Base-by-base conservation (phyloP, 2,888 invertebrate genomes). In the Drosophila paranaensis region DNA sequence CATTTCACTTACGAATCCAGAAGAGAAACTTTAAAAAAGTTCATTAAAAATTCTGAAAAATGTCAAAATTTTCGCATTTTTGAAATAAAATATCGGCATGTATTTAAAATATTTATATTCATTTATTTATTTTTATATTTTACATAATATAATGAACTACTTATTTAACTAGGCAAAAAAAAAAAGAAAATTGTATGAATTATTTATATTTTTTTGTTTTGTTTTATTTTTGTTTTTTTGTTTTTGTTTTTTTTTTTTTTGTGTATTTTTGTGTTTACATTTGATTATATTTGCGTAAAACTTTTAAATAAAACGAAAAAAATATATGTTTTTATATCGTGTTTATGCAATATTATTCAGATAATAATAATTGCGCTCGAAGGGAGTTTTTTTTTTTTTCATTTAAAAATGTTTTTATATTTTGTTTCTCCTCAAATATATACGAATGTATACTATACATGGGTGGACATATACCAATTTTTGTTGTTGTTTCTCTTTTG, bases 101-200 rank as follows among this genome's bases (percentile, higher is more conserved):
- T 8, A 27, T 60, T 25, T 71, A 54, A 77, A 85, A 79, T 71
- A 73, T 82, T 88, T 73, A 79, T 84, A 88, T 83, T 81, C 70
- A 81, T 89, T 89, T 85, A 87, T 84, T 84, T 82, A 73, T 85
- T 83, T 84, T 77, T 69, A 79, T 80, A 80, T 81, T 89, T 89
- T 89, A 83, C 82, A 86, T 82, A 85, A 88, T 89, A 87, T 79
- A 85, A 88, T 85, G 84, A 85, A 85, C 85, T 85, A 85, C 89
- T 85, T 85, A 85, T 61, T 46, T 48, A 62, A 43, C 87, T 82
- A 89, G 56, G 65, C 70, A 80, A 83, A 84, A 88, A 87, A 86
- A 77, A 76, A 76, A 62, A 75, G 66, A 51, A 27, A 74, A 56
- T 27, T 68, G 10, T 72, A 50, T 77, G 50, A 30, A 57, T 71